Evolutionary conservation across 2,888 invertebrate species (phyloP), one percentile per base, ranked within the genome.

Genomic region (Cheilosia vulpina): DNA sequence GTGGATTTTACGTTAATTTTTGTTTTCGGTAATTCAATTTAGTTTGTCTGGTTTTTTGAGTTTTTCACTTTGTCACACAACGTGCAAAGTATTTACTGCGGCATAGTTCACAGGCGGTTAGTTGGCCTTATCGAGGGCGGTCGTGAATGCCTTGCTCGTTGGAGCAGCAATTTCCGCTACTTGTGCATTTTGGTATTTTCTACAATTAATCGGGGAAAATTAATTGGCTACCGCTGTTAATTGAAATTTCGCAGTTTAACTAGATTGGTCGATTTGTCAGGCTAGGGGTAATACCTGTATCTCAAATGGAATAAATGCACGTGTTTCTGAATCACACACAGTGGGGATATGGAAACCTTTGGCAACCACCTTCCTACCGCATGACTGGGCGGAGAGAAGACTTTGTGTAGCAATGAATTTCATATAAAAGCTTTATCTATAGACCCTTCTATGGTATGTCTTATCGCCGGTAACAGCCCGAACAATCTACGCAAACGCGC

Each of bases 1-100:
- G 62, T 71, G 78, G 78, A 78, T 78, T 78, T 78, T 78, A 71
- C 78, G 78, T 71, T 63, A 78, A 78, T 78, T 78, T 78, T 78
- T 71, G 69, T 78, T 78, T 78, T 78, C 63, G 78, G 69, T 78
- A 69, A 78, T 78, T 78, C 41, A 63, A 63, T 69, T 78, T 57
- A 47, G 78, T 63, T 78, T 71, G 71, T 78, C 78, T 63, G 69
- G 45, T 68, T 78, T 77, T 78, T 63, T 68, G 31, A 43, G 69
- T 43, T 78, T 78, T 78, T 71, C 15, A 57, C 55, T 63, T 69
- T 78, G 62, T 63, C 69, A 55, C 69, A 71, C 69, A 71, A 66
- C 62, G 58, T 58, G 41, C 58, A 66, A 68, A 68, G 58, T 76
- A 52, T 17, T 38, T 55, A 17, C 17, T 69, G 55, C 78, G 78